phyloP scores from a whole-genome alignment of 2,888 invertebrate genomes.

The Lycaena phlaeas region DNA sequence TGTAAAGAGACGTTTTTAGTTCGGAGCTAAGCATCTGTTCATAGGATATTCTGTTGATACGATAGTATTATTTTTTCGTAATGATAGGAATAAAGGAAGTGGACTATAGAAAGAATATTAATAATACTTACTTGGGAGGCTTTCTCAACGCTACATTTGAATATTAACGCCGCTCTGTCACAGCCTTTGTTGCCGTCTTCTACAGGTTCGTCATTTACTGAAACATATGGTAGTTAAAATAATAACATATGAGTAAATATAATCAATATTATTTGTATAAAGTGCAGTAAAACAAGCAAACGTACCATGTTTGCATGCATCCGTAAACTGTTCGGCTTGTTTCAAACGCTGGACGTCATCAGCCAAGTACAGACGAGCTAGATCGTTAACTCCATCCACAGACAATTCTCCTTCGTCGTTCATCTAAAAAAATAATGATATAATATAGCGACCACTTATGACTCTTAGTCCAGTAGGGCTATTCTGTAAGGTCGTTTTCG shows the following conservation, averaged over 20 bases:
- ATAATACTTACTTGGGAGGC: slow-evolving; percentile 17
- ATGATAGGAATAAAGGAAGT: background rate
- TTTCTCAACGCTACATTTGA: slow-evolving; percentile 25
- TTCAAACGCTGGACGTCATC: slow-evolving; percentile 37
- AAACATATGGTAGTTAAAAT: slow-evolving; percentile 11
- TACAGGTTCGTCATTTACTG: slow-evolving; percentile 30
- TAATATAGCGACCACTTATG: too few species aligned
- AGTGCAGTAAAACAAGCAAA: too few species aligned
- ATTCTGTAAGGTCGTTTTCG: too few species aligned
- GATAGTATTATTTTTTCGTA: too few species aligned
- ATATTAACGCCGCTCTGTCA: slow-evolving; percentile 29
- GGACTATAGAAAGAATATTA: background rate
- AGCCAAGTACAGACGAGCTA: slow-evolving; percentile 35
- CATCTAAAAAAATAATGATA: slow-evolving; percentile 42
- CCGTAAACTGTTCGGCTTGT: slow-evolving; percentile 39
- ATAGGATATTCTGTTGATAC: too few species aligned
- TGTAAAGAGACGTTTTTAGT: too few species aligned
- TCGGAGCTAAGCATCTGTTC: too few species aligned
- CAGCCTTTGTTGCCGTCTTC: slow-evolving; percentile 27
- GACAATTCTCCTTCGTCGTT: slow-evolving; percentile 46
- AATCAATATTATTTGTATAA: too few species aligned
- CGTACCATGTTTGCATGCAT: slow-evolving; percentile 49
- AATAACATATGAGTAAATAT: too few species aligned
- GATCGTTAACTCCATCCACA: slow-evolving; percentile 36
- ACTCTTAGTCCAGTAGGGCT: too few species aligned